Evolutionary conservation across 1,140 invertebrate species (phyloP), one percentile per base, ranked within the genome.

Genomic region (Mercenaria mercenaria): DNA sequence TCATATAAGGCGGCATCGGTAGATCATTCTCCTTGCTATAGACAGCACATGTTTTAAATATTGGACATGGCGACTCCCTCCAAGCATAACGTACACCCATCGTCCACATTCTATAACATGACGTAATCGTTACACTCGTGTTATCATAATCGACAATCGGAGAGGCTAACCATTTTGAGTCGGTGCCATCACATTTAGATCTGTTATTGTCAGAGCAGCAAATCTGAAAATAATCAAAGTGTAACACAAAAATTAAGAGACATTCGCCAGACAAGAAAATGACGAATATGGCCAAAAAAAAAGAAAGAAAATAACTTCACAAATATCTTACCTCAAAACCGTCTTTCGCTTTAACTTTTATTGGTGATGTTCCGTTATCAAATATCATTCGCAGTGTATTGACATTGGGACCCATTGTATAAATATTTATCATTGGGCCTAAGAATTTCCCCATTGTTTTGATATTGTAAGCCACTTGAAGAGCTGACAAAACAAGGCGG

Each of bases 41-140:
- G 1, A 95, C 90, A 43, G 93, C 90, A 83, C 94, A 94, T 15
- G 56, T 64, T 61, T 93, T 91, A 41, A 92, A 91, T 13, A 56
- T 37, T 10, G 56, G 41, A 76, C 93, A 95, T 4, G 94, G 94
- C 4, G 92, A 91, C 47, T 92, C 92, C 3, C 91, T 82, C 94
- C 94, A 95, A 2, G 91, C 88, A 69, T 95, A 95, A 8, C 95
- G 93, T 3, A 95, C 20, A 11, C 93, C 93, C 43, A 90, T 88
- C 0, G 92, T 67, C 29, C 79, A 82, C 67, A 85, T 76, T 13
- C 56, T 76, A 0, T 32, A 0, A 50, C 92, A 90, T 18, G 89
- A 91, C 1, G 61, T 84, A 1, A 95, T 10, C 15, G 84, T 93
- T 6, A 95, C 93, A 23, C 34, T 80, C 32, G 76, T 72, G 26